Percentiles rank a stretch among this genome's conserved stretches.
These are phyloP conservation scores for Cataglyphis altisquamis DNA, from an alignment of 2,888 invertebrate species.

Conservation along the genomic window DNA sequence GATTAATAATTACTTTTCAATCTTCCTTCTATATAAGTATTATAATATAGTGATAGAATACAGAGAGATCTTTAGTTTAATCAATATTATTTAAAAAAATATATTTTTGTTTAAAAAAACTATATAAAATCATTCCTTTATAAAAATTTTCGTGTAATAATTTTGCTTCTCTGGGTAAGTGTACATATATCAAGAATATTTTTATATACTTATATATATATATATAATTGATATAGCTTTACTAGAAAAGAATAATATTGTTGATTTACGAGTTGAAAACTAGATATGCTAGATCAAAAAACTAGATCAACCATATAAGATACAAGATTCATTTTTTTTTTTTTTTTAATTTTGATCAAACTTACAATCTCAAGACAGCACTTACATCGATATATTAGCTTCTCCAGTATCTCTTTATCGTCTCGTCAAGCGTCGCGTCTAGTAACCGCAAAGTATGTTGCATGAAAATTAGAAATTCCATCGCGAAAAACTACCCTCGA, in stretches of 20 bases:
- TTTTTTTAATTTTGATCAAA: not conserved
- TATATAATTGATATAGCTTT: not conserved
- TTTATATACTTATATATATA: not conserved
- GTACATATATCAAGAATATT: not conserved
- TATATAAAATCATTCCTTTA: not conserved
- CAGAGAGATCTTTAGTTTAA: not conserved
- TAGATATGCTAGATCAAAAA: constrained; percentile 10
- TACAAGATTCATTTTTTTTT: constrained; percentile 20
- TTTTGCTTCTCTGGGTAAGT: not conserved
- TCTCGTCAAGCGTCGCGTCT: constrained; percentile 12
- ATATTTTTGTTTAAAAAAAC: not conserved
- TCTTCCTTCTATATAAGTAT: not conserved
- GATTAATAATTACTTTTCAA: constrained; percentile 19
- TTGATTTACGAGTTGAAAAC: constrained; percentile 8
- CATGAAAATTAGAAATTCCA: constrained; percentile 42
- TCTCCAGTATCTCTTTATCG: not conserved
- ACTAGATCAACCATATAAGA: constrained; percentile 15
- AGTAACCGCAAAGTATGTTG: constrained; percentile 30
- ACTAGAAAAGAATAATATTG: not conserved
- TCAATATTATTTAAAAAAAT: not conserved
- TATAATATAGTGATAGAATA: not conserved
- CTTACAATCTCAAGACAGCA: not conserved
- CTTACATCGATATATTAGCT: constrained; percentile 21
- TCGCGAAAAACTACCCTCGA: constrained; percentile 49
- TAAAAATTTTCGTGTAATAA: not conserved